Evolutionary conservation across 2,888 invertebrate genomes (phyloP).

Genomic region (Brenthis daphne): DNA sequence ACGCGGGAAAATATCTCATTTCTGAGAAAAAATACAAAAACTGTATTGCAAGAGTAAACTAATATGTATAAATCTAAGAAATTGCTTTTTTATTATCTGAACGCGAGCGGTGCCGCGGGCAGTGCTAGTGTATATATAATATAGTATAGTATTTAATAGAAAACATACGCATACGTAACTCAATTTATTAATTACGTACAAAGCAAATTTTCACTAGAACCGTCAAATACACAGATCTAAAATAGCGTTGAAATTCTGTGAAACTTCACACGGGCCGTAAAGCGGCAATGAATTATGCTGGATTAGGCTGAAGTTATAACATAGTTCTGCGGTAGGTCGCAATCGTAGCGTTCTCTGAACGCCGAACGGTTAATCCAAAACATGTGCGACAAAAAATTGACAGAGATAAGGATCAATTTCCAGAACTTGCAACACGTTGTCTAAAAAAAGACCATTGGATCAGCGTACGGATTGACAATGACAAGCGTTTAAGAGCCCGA

Average conservation of each 20-base stretch:
- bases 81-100: too few species aligned
- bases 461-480: conserved; percentile 75
- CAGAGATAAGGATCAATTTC: conserved; percentile 77
- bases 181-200: conserved; percentile 11
- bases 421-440: conserved; percentile 56
- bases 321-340: conserved; percentile 76
- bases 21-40: too few species aligned
- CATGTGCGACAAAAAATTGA: conserved; percentile 75
- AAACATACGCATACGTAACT: background rate
- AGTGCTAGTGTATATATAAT: too few species aligned
- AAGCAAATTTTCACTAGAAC: conserved; percentile 27
- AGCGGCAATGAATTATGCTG: conserved; percentile 67
- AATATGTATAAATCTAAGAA: too few species aligned
- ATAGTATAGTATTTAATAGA: background rate
- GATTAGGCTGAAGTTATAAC: conserved; percentile 69
- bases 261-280: conserved; percentile 60
- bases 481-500: conserved; percentile 75
- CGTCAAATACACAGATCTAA: conserved; percentile 31
- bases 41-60: too few species aligned
- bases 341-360: conserved; percentile 68
- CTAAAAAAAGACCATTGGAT: conserved; percentile 75
- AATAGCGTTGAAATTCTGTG: conserved; percentile 42
- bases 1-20: too few species aligned
- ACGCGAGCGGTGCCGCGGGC: too few species aligned
- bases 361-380: conserved; percentile 79